Conservation (phyloP, 2,113 vertebrate genomes). For the Brienomyrus longianalis region DNA sequence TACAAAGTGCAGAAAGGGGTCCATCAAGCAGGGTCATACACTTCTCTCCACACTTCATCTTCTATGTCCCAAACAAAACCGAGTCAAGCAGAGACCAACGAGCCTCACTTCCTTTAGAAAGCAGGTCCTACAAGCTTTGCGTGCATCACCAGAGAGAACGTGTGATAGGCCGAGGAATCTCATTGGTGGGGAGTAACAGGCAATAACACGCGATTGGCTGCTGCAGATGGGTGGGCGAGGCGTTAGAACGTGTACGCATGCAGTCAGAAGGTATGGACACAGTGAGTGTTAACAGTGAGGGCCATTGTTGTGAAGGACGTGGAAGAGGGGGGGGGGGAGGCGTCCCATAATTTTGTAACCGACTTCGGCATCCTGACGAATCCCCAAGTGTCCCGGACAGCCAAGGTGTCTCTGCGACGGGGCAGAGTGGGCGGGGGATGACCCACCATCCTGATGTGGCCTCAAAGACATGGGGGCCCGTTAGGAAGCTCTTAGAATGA, state of each 20-base stretch:
- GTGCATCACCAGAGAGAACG: not conserved
- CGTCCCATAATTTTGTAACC: constrained; percentile 18
- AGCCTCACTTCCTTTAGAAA: not conserved
- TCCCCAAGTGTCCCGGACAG: not conserved
- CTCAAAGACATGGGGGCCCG: not conserved
- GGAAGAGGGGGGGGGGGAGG: not conserved
- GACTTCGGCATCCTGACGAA: not conserved
- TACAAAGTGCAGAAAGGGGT: not conserved
- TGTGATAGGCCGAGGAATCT: not conserved
- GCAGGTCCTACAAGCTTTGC: not conserved
- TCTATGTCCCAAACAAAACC: not conserved
- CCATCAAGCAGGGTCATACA: not conserved
- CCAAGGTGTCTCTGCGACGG: not conserved
- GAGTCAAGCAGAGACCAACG: not conserved
- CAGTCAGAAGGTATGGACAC: not conserved
- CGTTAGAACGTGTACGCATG: not conserved
- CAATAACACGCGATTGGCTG: not conserved
- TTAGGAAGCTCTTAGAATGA: not conserved
- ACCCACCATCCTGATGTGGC: not conserved
- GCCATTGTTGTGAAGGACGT: not conserved
- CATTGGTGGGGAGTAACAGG: not conserved
- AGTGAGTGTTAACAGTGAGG: not conserved
- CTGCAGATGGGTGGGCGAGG: not conserved
- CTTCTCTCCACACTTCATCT: not conserved
- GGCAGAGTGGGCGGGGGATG: not conserved